Percentiles rank a stretch among this genome's conserved stretches.
Evolutionary conservation across 2,113 vertebrate species (phyloP).

Genomic region (Eudyptes chrysolophus): DNA sequence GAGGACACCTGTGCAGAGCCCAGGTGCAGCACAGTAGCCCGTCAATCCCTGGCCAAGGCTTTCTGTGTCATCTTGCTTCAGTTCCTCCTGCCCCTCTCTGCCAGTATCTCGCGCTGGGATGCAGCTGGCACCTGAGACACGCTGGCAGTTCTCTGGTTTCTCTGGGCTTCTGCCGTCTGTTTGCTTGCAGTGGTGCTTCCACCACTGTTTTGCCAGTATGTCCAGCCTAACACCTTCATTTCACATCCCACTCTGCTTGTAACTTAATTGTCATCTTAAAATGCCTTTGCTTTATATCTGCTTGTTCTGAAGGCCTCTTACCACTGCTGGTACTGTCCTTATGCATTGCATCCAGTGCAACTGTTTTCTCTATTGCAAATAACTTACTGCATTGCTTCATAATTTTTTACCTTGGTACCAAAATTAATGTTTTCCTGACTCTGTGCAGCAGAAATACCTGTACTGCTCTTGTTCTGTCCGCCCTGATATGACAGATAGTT

Average conservation of each 20-base stretch:
- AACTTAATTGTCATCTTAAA: not conserved
- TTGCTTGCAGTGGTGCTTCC: not conserved
- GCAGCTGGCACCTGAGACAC: not conserved
- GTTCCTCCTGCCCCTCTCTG: not conserved
- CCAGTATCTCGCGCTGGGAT: rapidly evolving
- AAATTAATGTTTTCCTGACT: not conserved
- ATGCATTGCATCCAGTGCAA: not conserved
- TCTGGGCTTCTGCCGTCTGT: not conserved
- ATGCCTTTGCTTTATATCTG: not conserved
- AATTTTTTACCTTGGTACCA: not conserved
- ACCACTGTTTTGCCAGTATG: not conserved
- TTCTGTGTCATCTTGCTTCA: not conserved
- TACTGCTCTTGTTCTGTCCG: not conserved
- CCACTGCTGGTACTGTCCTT: not conserved
- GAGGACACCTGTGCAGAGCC: not conserved
- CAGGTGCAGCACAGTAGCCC: not conserved
- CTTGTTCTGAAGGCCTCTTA: not conserved
- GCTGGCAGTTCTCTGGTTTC: not conserved
- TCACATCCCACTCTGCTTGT: not conserved
- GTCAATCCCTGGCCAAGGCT: not conserved
- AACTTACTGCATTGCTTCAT: not conserved
- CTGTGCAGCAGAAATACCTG: not conserved
- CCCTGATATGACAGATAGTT: not conserved
- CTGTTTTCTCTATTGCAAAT: not conserved
- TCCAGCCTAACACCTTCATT: not conserved